Conservation (phyloP, 1,140 invertebrate species). For the Dreissena polymorpha region DNA sequence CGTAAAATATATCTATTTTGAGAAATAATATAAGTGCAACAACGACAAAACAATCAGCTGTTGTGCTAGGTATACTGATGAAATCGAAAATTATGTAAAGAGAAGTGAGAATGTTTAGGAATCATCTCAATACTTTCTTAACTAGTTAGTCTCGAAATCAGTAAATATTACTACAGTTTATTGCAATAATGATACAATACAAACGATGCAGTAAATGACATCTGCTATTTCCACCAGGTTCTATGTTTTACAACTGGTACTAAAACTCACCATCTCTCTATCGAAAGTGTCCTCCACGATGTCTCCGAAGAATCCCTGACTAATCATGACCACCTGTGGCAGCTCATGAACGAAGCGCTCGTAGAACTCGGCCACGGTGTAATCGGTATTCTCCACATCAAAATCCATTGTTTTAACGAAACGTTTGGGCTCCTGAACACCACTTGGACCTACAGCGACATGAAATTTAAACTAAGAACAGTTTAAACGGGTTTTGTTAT, state of each 20-base stretch:
- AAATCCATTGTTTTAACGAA: conserved; percentile 23
- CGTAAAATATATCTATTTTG: no score
- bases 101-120: no score
- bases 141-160: no score
- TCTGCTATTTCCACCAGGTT: no score
- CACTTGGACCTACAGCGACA: no score
- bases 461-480: no score
- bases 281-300: conserved; percentile 28
- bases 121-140: no score
- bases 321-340: conserved; percentile 23
- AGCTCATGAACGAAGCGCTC: conserved; percentile 15
- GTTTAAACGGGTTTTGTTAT: no score
- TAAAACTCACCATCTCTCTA: not conserved
- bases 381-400: conserved; percentile 1
- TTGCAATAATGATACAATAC: not conserved
- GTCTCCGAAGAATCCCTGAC: conserved; percentile 36
- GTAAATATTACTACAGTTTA: not conserved
- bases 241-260: not conserved
- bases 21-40: no score
- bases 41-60: no score
- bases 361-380: conserved; percentile 36
- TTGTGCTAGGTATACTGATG: no score
- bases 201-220: not conserved
- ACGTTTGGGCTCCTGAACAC: not conserved
- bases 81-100: no score